Evolutionary conservation across 2,888 invertebrate species (phyloP).

Genomic region (Caenorhabditis sinica): DNA sequence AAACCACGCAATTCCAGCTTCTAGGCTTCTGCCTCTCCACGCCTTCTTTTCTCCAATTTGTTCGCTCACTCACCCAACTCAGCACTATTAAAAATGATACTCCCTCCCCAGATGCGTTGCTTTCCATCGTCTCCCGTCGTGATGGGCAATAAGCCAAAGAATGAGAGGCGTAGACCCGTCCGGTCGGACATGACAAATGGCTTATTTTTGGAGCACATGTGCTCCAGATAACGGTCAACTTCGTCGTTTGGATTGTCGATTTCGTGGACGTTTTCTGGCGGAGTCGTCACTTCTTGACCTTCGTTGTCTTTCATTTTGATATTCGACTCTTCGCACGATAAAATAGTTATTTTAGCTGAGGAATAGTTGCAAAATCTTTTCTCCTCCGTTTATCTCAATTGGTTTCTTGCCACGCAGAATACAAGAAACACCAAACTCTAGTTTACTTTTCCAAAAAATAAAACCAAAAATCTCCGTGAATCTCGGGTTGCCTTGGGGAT

Average conservation of each 20-base stretch:
- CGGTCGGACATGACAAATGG: conserved; percentile 53
- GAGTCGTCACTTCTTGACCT: conserved; percentile 37
- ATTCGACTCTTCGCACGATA: conserved; percentile 6
- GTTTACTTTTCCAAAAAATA: not conserved
- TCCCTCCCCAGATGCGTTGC: conserved; percentile 56
- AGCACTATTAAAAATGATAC: conserved; percentile 60
- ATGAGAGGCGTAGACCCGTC: conserved; percentile 48
- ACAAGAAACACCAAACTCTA: too few relatives aligned
- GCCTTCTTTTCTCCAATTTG: not conserved
- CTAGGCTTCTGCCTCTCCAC: not conserved
- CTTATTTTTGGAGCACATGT: conserved; percentile 43
- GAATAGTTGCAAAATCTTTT: not conserved
- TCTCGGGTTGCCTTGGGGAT: conserved; percentile 44
- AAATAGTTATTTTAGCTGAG: conserved; percentile 5
- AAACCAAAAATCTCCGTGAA: too few relatives aligned
- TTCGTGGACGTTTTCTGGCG: conserved; percentile 15
- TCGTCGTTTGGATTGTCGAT: conserved; percentile 14
- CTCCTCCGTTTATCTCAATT: not conserved
- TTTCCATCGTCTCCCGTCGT: conserved; percentile 51
- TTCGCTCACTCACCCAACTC: conserved; percentile 53
- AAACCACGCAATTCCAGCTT: not conserved
- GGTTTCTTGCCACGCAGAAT: not conserved
- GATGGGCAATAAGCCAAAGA: conserved; percentile 54
- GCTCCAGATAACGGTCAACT: conserved; percentile 53
- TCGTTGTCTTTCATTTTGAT: conserved; percentile 33